Conservation (phyloP, 2,888 invertebrate species). For the Megastigmus dorsalis region DNA sequence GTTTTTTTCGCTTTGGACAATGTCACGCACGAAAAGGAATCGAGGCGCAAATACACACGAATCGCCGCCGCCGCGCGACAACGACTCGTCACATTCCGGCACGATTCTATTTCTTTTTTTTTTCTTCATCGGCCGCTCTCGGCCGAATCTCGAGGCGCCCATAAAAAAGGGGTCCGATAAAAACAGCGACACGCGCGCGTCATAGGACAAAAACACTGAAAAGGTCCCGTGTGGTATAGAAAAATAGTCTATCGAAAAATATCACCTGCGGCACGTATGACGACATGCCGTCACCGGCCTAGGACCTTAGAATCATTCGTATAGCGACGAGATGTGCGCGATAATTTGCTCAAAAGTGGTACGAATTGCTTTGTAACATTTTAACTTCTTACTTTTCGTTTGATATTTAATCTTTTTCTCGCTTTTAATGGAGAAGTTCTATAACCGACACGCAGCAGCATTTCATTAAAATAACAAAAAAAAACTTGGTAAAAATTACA, state of each 20-base stretch:
- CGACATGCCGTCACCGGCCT: constrained; percentile 39
- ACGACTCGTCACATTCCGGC: constrained; percentile 52
- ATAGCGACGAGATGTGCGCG: too few relatives aligned
- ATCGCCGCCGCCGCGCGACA: neutral
- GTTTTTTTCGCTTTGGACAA: neutral
- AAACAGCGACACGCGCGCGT: neutral
- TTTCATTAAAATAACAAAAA: too few relatives aligned
- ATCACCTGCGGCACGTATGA: constrained; percentile 58
- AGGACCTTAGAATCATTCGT: too few relatives aligned
- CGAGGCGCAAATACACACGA: constrained; percentile 12
- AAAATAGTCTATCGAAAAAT: constrained; percentile 5
- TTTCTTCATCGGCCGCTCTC: constrained; percentile 52
- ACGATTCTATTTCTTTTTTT: constrained; percentile 61
- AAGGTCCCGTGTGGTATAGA: constrained; percentile 24
- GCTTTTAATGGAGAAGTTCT: too few relatives aligned
- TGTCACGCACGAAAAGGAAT: neutral
- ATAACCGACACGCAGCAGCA: too few relatives aligned
- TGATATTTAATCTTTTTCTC: too few relatives aligned
- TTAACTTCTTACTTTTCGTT: too few relatives aligned
- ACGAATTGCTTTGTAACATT: too few relatives aligned
- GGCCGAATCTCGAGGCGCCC: constrained; percentile 37
- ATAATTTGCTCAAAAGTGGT: too few relatives aligned
- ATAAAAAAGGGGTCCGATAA: constrained; percentile 45
- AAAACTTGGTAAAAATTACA: too few relatives aligned
- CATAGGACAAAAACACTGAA: constrained; percentile 13